Evolutionary conservation across 2,797 vertebrate species (phyloP).

Genomic region (Oryzias dopingdopingensis): DNA sequence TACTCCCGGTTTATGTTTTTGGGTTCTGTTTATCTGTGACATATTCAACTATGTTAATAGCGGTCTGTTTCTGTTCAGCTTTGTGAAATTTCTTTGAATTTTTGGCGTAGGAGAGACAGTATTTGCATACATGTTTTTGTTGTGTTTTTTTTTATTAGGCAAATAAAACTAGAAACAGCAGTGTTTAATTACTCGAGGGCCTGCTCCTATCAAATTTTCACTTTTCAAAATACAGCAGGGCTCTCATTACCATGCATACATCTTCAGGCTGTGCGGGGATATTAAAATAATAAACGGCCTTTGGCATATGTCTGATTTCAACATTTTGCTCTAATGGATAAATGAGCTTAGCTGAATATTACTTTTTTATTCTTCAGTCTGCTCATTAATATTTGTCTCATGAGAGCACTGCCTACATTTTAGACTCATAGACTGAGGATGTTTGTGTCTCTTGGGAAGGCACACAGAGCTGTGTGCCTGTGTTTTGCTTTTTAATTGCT

Average conservation of each 20-base stretch:
- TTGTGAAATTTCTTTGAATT: no score
- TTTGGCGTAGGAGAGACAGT: not conserved
- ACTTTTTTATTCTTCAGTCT: conserved; percentile 50
- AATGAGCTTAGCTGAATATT: conserved; percentile 74
- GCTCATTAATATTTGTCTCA: conserved; percentile 66
- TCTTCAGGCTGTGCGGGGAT: conserved; percentile 47
- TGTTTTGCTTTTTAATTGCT: conserved; percentile 73
- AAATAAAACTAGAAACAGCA: conserved; percentile 39
- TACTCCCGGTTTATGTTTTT: conserved; percentile 4
- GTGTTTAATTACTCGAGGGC: conserved; percentile 52
- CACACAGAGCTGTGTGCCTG: conserved; percentile 46
- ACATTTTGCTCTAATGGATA: conserved; percentile 82
- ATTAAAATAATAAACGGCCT: conserved; percentile 66
- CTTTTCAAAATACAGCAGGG: conserved; percentile 34
- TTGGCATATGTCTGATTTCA: conserved; percentile 75
- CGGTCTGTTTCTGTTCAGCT: no score
- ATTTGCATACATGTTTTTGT: conserved; percentile 21
- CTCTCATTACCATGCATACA: conserved; percentile 51
- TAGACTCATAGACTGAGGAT: conserved; percentile 58
- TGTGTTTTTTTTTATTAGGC: conserved; percentile 14
- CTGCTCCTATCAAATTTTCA: conserved; percentile 31
- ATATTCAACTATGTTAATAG: conserved; percentile 1
- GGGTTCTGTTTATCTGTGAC: not conserved
- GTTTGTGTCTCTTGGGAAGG: conserved; percentile 67
- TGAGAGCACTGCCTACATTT: conserved; percentile 61